Evolutionary conservation across 2,113 vertebrate species (phyloP).

Genomic region (Festucalex cinctus): DNA sequence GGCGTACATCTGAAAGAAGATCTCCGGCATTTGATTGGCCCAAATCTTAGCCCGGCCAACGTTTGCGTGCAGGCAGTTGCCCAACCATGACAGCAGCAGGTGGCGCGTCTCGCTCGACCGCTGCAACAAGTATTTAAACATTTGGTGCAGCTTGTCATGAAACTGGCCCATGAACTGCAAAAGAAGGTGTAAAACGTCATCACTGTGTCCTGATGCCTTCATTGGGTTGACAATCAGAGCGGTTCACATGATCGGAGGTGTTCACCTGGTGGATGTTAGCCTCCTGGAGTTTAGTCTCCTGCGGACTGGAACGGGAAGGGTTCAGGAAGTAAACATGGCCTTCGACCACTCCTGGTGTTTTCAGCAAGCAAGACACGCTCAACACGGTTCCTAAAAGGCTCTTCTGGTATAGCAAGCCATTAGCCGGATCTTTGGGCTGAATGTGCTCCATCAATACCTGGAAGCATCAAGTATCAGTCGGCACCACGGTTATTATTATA

Average conservation of each 20-base stretch:
- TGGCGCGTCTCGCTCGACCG: constrained; percentile 88
- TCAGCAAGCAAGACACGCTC: constrained; percentile 90
- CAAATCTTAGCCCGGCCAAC: constrained; percentile 93
- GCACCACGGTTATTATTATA: no score
- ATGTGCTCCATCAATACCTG: constrained; percentile 90
- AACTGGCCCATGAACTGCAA: constrained; percentile 92
- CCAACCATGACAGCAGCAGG: constrained; percentile 90
- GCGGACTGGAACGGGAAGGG: constrained; percentile 89
- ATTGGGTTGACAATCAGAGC: background rate
- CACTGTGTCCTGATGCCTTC: background rate
- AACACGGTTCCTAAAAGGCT: constrained; percentile 83
- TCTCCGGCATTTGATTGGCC: constrained; percentile 98
- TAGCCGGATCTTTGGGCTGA: constrained; percentile 90
- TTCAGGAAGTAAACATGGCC: constrained; percentile 91
- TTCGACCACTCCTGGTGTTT: constrained; percentile 92
- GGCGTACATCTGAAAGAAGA: constrained; percentile 95
- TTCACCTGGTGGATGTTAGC: constrained; percentile 94
- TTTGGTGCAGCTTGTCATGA: constrained; percentile 93
- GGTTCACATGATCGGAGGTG: background rate
- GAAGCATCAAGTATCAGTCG: background rate
- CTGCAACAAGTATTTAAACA: constrained; percentile 92
- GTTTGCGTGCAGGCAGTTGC: constrained; percentile 91
- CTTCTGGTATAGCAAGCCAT: constrained; percentile 94
- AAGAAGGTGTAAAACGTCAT: background rate
- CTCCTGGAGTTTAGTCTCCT: constrained; percentile 97